Conservation (phyloP, 2,113 vertebrate species). For the Hyperoodon ampullatus region DNA sequence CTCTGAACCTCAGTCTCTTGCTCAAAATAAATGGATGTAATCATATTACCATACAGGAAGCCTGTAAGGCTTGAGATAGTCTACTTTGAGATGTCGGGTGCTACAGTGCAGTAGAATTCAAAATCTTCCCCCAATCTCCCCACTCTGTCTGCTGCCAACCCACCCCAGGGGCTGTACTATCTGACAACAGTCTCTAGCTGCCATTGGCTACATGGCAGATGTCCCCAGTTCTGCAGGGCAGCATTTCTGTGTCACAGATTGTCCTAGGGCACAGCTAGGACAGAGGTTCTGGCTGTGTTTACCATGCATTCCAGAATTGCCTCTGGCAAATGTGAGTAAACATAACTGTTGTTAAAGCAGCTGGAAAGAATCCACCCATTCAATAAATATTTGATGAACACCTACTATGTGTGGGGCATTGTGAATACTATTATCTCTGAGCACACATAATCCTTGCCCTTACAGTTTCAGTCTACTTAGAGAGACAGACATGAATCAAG, state of each 20-base stretch:
- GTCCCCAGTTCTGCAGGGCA: neutral
- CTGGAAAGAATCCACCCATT: neutral
- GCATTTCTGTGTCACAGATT: neutral
- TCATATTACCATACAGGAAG: neutral
- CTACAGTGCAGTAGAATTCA: neutral
- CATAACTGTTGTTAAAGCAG: neutral
- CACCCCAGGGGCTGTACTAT: neutral
- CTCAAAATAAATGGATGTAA: neutral
- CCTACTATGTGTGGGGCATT: neutral
- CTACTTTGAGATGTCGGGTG: neutral
- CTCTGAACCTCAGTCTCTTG: neutral
- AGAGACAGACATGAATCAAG: neutral
- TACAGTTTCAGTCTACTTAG: neutral
- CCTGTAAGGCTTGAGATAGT: neutral
- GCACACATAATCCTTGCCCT: neutral
- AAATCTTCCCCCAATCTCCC: neutral
- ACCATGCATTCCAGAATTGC: neutral
- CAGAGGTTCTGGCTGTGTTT: slow-evolving; percentile 5
- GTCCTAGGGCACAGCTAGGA: neutral
- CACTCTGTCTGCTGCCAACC: neutral
- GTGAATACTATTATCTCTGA: neutral
- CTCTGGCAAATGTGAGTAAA: neutral
- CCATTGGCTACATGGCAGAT: neutral
- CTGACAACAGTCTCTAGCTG: neutral
- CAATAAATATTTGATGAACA: slow-evolving; percentile 35